phyloP scores from a whole-genome alignment of 2,797 vertebrate species.

The Leucoraja ocellata region DNA sequence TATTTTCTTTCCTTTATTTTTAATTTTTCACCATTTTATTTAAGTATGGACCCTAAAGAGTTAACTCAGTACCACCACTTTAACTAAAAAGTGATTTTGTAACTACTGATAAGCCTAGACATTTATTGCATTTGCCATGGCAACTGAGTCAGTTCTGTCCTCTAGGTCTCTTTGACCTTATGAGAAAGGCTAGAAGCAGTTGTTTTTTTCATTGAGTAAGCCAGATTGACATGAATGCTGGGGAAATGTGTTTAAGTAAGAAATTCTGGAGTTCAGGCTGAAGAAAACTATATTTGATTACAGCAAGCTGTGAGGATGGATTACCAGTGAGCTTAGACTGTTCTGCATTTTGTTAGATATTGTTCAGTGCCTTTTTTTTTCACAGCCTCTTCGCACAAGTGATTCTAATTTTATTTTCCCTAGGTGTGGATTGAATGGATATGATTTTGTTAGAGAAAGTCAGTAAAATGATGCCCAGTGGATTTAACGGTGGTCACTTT shows the following conservation, averaged over 20 bases:
- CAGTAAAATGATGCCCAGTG: not conserved
- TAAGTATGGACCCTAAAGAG: not conserved
- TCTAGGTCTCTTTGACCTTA: conserved; percentile 28
- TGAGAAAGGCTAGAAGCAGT: conserved; percentile 27
- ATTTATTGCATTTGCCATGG: conserved; percentile 30
- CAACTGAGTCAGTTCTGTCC: conserved; percentile 31
- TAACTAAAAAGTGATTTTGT: conserved; percentile 22
- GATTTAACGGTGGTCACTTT: not conserved
- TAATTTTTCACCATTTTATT: not conserved
- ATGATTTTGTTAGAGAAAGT: not conserved
- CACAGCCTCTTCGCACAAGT: not conserved
- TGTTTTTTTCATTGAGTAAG: conserved; percentile 29
- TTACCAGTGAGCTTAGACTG: conserved; percentile 19
- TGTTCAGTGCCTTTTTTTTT: not conserved
- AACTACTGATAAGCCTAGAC: conserved; percentile 25
- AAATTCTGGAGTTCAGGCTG: conserved; percentile 19
- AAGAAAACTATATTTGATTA: conserved; percentile 27
- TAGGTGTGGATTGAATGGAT: not conserved
- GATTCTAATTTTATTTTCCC: not conserved
- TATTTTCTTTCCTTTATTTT: not conserved
- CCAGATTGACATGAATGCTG: conserved; percentile 29
- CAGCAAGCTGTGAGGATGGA: conserved; percentile 13
- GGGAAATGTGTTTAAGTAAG: conserved; percentile 21
- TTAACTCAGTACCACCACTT: conserved; percentile 11
- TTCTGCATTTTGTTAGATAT: conserved; percentile 2